A percentile compares a stretch with the other conserved stretches of the same genome.
These are phyloP conservation scores for Pterocles orientalis DNA, from an alignment of 2,113 vertebrate genomes.

Conservation along the genomic window DNA sequence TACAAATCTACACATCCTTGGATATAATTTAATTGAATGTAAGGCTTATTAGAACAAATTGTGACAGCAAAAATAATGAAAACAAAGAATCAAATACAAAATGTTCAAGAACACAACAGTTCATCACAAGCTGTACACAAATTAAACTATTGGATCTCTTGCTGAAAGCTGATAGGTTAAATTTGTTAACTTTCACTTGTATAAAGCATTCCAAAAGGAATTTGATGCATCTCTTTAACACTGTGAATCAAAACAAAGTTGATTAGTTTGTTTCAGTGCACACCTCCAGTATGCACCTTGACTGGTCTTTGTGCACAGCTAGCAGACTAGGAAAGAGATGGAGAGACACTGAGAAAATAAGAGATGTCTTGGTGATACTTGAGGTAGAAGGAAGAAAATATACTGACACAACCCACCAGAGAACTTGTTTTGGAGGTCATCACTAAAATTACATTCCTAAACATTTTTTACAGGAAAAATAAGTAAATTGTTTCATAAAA, in stretches of 20 bases:
- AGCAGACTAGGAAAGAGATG: neutral
- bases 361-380: neutral
- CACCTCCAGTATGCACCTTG: fast-evolving
- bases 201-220: neutral
- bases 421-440: neutral
- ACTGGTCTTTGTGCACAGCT: neutral
- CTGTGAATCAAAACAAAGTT: neutral
- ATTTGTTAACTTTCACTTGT: neutral
- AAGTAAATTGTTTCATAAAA: neutral
- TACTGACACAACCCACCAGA: neutral
- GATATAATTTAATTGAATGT: neutral
- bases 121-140: neutral
- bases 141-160: neutral
- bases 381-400: neutral
- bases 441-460: neutral
- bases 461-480: neutral
- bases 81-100: neutral
- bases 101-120: neutral
- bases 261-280: neutral
- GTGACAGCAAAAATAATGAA: neutral
- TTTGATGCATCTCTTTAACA: neutral
- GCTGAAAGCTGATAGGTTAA: neutral
- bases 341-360: fast-evolving
- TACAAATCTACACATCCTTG: neutral
- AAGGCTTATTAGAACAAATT: neutral